Percentiles rank a stretch among this genome's conserved stretches.
Evolutionary conservation across 2,888 invertebrate genomes (phyloP).

Genomic region (Mesoligia furuncula): DNA sequence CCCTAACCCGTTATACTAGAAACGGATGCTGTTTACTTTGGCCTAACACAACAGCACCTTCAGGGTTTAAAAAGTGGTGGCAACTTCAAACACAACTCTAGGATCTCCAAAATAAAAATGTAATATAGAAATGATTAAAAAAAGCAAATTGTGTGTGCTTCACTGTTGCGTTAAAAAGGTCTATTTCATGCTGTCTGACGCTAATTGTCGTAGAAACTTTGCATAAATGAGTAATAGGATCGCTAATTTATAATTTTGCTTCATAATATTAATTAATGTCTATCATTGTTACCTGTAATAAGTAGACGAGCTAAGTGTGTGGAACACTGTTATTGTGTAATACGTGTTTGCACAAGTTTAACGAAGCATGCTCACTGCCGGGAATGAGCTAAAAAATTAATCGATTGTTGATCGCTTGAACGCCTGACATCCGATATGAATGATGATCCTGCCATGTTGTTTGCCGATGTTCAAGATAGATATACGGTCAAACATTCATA

Average conservation of each 20-base stretch:
- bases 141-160: background rate
- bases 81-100: background rate
- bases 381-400: conserved; percentile 4
- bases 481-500: background rate
- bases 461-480: background rate
- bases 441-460: background rate
- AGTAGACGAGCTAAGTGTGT: background rate
- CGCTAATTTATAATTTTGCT: background rate
- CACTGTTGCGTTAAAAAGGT: background rate
- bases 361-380: conserved; percentile 3
- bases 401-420: conserved; percentile 10
- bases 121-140: background rate
- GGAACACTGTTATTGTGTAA: conserved; percentile 3
- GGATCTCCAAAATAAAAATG: background rate
- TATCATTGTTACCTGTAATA: background rate
- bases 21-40: background rate
- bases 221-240: background rate
- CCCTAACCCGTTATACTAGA: background rate
- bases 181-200: background rate
- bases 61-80: background rate
- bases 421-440: background rate
- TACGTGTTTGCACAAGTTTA: conserved; percentile 7
- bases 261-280: background rate
- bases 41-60: background rate
- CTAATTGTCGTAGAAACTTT: background rate